Percentiles rank a stretch among this genome's conserved stretches.
phyloP scores from a whole-genome alignment of 2,888 invertebrate genomes.

The Oscheius onirici region DNA sequence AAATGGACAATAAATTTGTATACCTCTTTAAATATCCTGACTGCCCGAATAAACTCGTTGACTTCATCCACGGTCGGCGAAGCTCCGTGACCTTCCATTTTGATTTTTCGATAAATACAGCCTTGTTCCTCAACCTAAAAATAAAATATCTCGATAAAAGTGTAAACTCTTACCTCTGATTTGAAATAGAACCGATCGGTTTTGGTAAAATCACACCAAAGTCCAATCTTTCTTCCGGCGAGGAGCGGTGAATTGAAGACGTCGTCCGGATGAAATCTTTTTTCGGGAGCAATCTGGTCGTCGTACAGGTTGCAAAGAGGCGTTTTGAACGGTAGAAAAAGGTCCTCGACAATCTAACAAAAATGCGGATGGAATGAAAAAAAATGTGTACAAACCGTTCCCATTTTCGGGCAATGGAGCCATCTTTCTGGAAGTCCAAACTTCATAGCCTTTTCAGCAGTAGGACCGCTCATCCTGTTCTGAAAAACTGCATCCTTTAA shows the following conservation, averaged over 20 bases:
- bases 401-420: constrained; percentile 75
- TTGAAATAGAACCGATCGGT: constrained; percentile 91
- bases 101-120: constrained; percentile 80
- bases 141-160: neutral
- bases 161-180: constrained; percentile 76
- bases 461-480: constrained; percentile 41
- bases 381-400: constrained; percentile 69
- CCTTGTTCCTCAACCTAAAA: constrained; percentile 72
- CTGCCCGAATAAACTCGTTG: constrained; percentile 86
- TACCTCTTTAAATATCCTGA: constrained; percentile 76
- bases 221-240: constrained; percentile 80
- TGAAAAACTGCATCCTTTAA: no score
- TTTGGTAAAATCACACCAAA: constrained; percentile 97
- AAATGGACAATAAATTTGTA: neutral
- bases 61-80: constrained; percentile 88
- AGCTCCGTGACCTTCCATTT: constrained; percentile 81
- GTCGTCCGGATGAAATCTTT: constrained; percentile 88
- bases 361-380: neutral
- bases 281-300: constrained; percentile 81
- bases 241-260: constrained; percentile 76
- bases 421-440: constrained; percentile 73
- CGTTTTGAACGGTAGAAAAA: constrained; percentile 93
- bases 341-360: constrained; percentile 75
- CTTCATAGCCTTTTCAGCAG: constrained; percentile 49
- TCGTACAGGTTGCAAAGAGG: constrained; percentile 86